Evolutionary conservation across 2,888 invertebrate species (phyloP).

Genomic region (Ditula angustiorana): DNA sequence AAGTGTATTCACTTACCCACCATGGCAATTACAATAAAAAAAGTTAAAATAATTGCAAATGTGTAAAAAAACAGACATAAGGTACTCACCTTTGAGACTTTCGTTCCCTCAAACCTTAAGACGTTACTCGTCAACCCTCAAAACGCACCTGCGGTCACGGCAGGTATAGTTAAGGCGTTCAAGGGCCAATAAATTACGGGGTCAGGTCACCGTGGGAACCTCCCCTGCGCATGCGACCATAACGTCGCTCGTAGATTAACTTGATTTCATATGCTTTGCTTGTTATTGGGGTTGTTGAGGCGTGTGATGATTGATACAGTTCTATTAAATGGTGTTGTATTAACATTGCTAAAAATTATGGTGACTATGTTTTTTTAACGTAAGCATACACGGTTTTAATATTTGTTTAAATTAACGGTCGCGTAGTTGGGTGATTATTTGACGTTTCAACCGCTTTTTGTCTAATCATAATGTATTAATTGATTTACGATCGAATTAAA

Average conservation of each 20-base stretch:
- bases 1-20: too few relatives aligned
- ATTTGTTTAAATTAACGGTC: too few relatives aligned
- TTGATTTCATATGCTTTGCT: constrained; percentile 37
- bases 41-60: too few relatives aligned
- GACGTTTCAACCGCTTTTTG: too few relatives aligned
- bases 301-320: constrained; percentile 2
- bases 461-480: too few relatives aligned
- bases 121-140: constrained; percentile 70
- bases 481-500: not conserved
- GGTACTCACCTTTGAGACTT: too few relatives aligned
- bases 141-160: constrained; percentile 80
- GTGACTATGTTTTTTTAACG: not conserved
- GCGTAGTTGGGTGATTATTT: too few relatives aligned
- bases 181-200: constrained; percentile 79
- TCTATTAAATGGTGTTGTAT: not conserved
- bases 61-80: too few relatives aligned
- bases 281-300: constrained; percentile 23
- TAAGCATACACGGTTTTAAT: too few relatives aligned
- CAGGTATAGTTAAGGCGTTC: constrained; percentile 69
- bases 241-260: constrained; percentile 53
- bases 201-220: constrained; percentile 83
- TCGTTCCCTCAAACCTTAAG: constrained; percentile 40
- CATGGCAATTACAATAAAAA: too few relatives aligned
- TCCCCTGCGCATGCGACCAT: constrained; percentile 65
- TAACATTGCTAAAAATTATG: not conserved